Evolutionary conservation across 2,888 invertebrate genomes (phyloP), one percentile per base, ranked within the genome.

Genomic region (Drosophila lacicola): DNA sequence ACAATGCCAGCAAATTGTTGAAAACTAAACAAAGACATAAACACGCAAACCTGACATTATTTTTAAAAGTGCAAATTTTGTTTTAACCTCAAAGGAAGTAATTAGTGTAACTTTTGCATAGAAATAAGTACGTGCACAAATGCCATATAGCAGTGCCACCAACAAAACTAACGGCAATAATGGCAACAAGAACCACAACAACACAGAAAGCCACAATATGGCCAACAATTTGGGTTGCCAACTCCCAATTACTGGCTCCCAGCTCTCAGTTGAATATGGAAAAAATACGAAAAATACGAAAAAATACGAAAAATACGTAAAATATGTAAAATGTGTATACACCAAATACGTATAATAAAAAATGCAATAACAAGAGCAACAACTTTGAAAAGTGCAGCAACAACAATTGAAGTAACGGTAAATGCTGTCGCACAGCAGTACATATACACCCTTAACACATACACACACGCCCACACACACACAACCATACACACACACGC

Each of bases 31-130:
- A 90, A 89, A 90, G 90, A 89, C 88, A 91, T 91, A 89, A 91
- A 91, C 91, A 90, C 90, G 90, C 90, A 82, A 90, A 74, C 83
- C 88, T 85, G 89, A 89, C 90, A 90, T 90, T 91, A 90, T 89
- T 90, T 90, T 90, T 89, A 89, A 91, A 86, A 91, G 91, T 89
- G 91, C 89, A 90, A 91, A 91, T 91, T 91, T 90, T 78, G 85
- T 90, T 91, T 91, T 91, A 91, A 91, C 89, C 90, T 90, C 84
- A 83, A 89, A 87, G 87, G 89, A 89, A 90, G 82, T 82, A 90
- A 90, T 90, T 90, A 89, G 90, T 83, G 80, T 79, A 77, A 77
- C 77, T 82, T 78, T 81, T 78, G 76, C 82, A 80, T 79, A 75
- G 77, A 85, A 88, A 85, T 82, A 85, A 88, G 82, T 82, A 74